Evolutionary conservation across 2,888 invertebrate species (phyloP).

Genomic region (Cantharis lateralis): DNA sequence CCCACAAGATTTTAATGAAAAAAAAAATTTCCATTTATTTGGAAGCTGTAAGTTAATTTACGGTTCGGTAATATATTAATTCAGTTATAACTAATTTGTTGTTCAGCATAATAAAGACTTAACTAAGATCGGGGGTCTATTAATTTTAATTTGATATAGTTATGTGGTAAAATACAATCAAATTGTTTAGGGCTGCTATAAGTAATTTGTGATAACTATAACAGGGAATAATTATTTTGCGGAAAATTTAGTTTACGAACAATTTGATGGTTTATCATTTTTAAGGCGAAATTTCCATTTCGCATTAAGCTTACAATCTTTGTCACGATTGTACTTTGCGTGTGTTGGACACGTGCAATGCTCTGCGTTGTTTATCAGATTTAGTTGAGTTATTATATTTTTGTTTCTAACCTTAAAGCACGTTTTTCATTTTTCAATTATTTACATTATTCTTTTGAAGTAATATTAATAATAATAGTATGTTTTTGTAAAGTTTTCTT

Average conservation of each 20-base stretch:
- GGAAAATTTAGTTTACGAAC: not conserved
- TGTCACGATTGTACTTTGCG: conserved; percentile 29
- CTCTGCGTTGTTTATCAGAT: conserved; percentile 22
- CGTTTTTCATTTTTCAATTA: not conserved
- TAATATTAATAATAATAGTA: too few species aligned
- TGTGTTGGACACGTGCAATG: conserved; percentile 29
- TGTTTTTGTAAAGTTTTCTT: too few species aligned
- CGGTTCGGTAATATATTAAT: not conserved
- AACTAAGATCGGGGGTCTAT: not conserved
- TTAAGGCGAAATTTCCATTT: not conserved
- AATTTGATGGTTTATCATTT: not conserved
- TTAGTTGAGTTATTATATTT: conserved; percentile 6
- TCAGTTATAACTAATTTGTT: not conserved
- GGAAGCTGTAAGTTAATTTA: not conserved
- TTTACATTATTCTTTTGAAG: not conserved
- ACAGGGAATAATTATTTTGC: not conserved
- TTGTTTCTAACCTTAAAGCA: not conserved
- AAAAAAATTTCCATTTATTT: not conserved
- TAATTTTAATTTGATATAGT: too few species aligned
- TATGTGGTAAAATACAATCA: too few species aligned
- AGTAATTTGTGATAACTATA: not conserved
- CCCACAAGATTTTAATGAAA: not conserved
- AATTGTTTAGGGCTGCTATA: not conserved
- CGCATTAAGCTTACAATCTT: not conserved
- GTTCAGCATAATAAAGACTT: not conserved